Evolutionary conservation across 2,888 invertebrate species (phyloP).

Genomic region (Ellobium chinense): DNA sequence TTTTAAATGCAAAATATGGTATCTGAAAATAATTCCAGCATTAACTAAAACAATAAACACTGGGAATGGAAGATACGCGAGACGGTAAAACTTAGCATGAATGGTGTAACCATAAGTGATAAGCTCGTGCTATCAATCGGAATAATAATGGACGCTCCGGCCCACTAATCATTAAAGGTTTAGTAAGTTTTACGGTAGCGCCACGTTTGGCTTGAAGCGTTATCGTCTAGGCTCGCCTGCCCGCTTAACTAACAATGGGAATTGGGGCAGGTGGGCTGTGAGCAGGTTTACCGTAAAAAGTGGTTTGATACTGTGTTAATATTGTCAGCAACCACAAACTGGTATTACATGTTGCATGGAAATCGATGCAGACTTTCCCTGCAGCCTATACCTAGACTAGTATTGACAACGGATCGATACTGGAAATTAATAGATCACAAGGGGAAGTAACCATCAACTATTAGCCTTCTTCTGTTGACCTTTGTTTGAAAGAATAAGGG

Average conservation of each 20-base stretch:
- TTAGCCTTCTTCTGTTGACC: slow-evolving; percentile 37
- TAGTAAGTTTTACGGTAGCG: background rate
- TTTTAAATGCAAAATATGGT: background rate
- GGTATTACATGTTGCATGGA: slow-evolving; percentile 14
- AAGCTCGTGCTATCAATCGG: too few species aligned
- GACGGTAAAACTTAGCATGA: too few species aligned
- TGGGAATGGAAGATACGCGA: too few species aligned
- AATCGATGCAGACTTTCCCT: slow-evolving; percentile 33
- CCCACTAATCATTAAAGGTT: background rate
- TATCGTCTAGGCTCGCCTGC: background rate
- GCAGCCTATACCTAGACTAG: slow-evolving; percentile 12
- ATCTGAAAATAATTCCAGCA: background rate
- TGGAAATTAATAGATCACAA: slow-evolving; percentile 44
- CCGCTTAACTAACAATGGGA: background rate
- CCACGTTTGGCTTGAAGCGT: slow-evolving; percentile 10
- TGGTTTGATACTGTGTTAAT: slow-evolving; percentile 1
- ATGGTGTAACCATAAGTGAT: too few species aligned
- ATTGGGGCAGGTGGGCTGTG: slow-evolving; percentile 4
- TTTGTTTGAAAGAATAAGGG: slow-evolving; percentile 33
- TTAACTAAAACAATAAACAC: too few species aligned
- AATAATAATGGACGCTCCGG: background rate
- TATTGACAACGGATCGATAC: slow-evolving; percentile 39
- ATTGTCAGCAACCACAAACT: slow-evolving; percentile 30
- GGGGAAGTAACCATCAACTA: slow-evolving; percentile 40
- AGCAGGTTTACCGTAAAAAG: slow-evolving; percentile 29